A percentile compares a stretch with the other conserved stretches of the same genome.
phyloP scores from a whole-genome alignment of 2,888 invertebrate species.

The Neoascia interrupta region DNA sequence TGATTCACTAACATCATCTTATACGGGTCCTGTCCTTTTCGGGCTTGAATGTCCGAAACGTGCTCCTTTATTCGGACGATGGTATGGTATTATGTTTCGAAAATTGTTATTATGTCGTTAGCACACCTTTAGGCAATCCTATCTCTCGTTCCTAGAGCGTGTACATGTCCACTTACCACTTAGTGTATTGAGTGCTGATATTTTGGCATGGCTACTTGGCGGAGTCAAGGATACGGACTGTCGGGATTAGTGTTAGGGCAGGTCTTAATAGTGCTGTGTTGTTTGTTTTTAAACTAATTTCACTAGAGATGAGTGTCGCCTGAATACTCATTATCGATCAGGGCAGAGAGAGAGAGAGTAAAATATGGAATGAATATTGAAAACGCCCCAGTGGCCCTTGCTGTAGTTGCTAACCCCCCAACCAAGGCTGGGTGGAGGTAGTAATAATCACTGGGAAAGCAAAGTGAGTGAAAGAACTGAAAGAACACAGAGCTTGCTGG shows the following conservation, averaged over 20 bases:
- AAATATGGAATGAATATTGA: constrained; percentile 2
- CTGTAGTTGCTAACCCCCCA: no score
- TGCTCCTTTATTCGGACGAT: constrained; percentile 1
- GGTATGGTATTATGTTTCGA: constrained; percentile 9
- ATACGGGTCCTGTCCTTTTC: background rate
- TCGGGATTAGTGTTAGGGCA: constrained; percentile 7
- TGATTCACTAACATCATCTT: constrained; percentile 3
- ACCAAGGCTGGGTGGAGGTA: background rate
- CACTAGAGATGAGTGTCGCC: constrained; percentile 16
- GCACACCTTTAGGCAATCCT: constrained; percentile 21
- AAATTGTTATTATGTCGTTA: constrained; percentile 24
- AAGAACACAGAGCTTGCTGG: constrained; percentile 1
- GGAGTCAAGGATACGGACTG: background rate
- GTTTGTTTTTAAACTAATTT: background rate
- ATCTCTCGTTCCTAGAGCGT: background rate
- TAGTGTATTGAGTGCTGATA: constrained; percentile 11
- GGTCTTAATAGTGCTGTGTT: constrained; percentile 5
- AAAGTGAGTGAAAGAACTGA: background rate
- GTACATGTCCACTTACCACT: constrained; percentile 24
- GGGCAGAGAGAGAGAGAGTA: no score
- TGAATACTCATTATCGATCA: constrained; percentile 1
- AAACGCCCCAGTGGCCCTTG: background rate
- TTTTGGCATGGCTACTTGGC: background rate
- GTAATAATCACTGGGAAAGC: constrained; percentile 14
- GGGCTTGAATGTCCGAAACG: constrained; percentile 37